Evolutionary conservation across 2,888 invertebrate species (phyloP), one percentile per base, ranked within the genome.

Genomic region (Megaustenia siamemsis): DNA sequence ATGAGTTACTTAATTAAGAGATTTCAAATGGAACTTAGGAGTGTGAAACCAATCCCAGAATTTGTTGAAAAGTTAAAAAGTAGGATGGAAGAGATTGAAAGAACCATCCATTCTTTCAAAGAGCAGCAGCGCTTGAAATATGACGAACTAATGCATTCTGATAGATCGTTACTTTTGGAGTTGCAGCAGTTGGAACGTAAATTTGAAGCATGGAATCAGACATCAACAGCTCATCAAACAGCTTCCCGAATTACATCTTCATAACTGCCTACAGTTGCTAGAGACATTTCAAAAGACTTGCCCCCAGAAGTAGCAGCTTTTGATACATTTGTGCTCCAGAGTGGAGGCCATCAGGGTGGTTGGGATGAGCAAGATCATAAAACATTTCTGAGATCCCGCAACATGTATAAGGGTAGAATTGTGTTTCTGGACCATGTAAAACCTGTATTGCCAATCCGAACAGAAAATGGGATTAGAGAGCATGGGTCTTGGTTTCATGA

Each of bases 301-400:
- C 93, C 93, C n/a, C 92, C 92, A 32, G 93, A 93, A 90, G 93
- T 94, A 6, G 92, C 92, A 40, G 90, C 92, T 2, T 93, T 93
- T 89, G 93, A 93, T 91, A 93, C 91, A 90, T 94, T 93, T 89
- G 87, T 94, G 35, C 90, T 91, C 78, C 91, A 93, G 86, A 93
- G 89, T 49, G 94, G 94, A 73, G 94, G 94, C 4, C 88, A 90
- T 28, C 88, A 92, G 76, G 94, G 93, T 56, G 94, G 94, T 1
- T 94, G 94, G 94, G 93, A 94, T 88, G 94, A 93, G 77, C 93
- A 94, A 86, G 94, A 94, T 88, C 94, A 94, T 88, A 90, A 91
- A 43, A 93, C 93, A 35, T 94, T 93, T 84, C 89, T 94, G 15
- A 93, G 92, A 86, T 93, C 91, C 84, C 87, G 93, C 83, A 91